Conservation (phyloP, 1,140 invertebrate species). For the Bombyx mori region ASM3026992v2 NC_085129.1:4858501-4859000, state of each 20-base stretch:
- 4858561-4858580: too few species aligned
- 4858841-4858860: slow-evolving; percentile 42
- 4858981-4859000: neutral
- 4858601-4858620: too few species aligned
- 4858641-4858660: too few species aligned
- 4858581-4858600: too few species aligned
- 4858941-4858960: neutral
- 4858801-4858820: slow-evolving; percentile 59
- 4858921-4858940: neutral
- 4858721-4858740: slow-evolving; percentile 19
- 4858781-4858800: slow-evolving; percentile 54
- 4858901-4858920: too few species aligned
- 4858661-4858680: slow-evolving; percentile 1
- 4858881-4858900: slow-evolving; percentile 44
- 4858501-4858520: too few species aligned
- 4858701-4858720: slow-evolving; percentile 14
- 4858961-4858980: slow-evolving; percentile 1
- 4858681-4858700: slow-evolving; percentile 11
- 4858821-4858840: slow-evolving; percentile 44
- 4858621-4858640: too few species aligned
- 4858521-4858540: too few species aligned
- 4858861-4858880: slow-evolving; percentile 58
- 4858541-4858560: too few species aligned
- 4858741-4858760: slow-evolving; percentile 30
- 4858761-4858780: slow-evolving; percentile 49